phyloP scores from a whole-genome alignment of 2,113 vertebrate genomes.

The Paramormyrops kingsleyae region DNA sequence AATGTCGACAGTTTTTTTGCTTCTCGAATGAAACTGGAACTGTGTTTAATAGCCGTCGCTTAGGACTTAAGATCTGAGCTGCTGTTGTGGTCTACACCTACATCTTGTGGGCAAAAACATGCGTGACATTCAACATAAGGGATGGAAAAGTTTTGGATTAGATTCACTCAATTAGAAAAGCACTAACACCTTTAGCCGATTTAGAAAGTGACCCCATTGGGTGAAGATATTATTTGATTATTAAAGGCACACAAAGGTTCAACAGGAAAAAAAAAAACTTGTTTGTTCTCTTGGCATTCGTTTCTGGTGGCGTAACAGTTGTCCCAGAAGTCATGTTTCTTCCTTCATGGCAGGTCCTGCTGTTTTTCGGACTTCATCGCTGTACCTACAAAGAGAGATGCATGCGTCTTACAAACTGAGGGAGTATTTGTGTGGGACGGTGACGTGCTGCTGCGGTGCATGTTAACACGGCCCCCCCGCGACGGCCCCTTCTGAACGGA shows the following conservation, averaged over 20 bases:
- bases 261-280: no score
- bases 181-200: no score
- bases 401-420: neutral
- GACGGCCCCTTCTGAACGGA: neutral
- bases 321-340: conserved; percentile 28
- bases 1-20: neutral
- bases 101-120: no score
- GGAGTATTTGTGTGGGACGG: neutral
- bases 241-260: no score
- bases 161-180: no score
- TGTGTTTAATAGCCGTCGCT: neutral
- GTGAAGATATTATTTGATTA: no score
- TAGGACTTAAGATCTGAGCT: neutral
- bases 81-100: neutral
- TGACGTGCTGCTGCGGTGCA: neutral
- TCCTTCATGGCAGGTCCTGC: neutral
- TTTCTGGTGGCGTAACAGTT: neutral
- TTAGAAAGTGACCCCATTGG: no score
- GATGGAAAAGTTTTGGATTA: no score
- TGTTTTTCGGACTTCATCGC: conserved; percentile 25
- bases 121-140: no score
- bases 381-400: conserved; percentile 36
- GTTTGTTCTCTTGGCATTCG: neutral
- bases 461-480: neutral
- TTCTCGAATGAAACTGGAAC: neutral